phyloP scores from a whole-genome alignment of 2,888 invertebrate species.

The Xylocampa areola region DNA sequence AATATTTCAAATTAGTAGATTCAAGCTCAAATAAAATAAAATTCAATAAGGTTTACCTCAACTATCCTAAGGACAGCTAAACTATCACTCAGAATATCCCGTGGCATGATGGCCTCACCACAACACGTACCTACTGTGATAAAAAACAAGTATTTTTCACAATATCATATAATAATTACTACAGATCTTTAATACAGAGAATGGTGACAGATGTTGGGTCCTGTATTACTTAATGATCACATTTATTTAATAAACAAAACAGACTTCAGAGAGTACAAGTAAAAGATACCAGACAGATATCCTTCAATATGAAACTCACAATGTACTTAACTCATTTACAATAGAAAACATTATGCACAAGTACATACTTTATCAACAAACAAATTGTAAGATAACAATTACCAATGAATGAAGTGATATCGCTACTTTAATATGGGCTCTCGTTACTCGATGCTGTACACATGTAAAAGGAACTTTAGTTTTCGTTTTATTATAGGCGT shows the following conservation, averaged over 20 bases:
- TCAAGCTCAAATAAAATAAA: constrained; percentile 2
- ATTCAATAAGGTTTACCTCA: constrained; percentile 80
- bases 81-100: constrained; percentile 92
- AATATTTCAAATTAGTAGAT: no score
- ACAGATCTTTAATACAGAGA: no score
- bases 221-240: no score
- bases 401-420: neutral
- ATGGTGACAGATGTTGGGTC: no score
- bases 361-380: constrained; percentile 25
- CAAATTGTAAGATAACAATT: constrained; percentile 24
- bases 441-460: neutral
- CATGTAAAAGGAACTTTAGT: neutral
- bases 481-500: constrained; percentile 2
- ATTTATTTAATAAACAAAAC: constrained; percentile 14
- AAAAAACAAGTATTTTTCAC: no score
- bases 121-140: constrained; percentile 55
- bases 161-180: no score
- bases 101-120: constrained; percentile 85
- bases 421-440: neutral
- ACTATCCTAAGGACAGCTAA: constrained; percentile 90
- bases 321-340: constrained; percentile 8
- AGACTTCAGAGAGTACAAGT: neutral
- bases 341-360: neutral
- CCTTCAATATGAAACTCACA: constrained; percentile 4
- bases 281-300: neutral